Evolutionary conservation across 1,140 invertebrate genomes (phyloP).

Genomic region (Scaptomyza montana): DNA sequence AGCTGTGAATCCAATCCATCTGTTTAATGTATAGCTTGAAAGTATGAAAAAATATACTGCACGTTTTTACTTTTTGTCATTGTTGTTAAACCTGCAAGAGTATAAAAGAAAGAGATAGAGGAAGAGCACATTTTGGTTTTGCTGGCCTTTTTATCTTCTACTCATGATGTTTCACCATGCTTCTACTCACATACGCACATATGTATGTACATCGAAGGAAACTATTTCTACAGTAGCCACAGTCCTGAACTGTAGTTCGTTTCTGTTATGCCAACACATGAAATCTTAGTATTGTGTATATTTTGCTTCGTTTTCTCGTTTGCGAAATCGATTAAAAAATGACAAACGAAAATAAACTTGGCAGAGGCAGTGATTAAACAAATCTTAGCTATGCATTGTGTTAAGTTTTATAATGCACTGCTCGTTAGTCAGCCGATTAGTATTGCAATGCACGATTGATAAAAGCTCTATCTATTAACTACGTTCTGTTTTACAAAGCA

Average conservation of each 20-base stretch:
- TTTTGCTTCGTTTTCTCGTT: slow-evolving; percentile 15
- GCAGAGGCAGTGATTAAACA: no score
- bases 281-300: not conserved
- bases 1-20: not conserved
- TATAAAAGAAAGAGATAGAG: not conserved
- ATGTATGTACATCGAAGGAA: not conserved
- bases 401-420: no score
- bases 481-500: slow-evolving; percentile 33
- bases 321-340: no score
- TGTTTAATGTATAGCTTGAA: not conserved
- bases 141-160: slow-evolving; percentile 43
- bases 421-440: no score
- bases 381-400: no score
- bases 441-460: not conserved
- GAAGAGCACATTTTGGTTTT: slow-evolving; percentile 8
- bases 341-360: no score
- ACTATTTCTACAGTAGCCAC: not conserved
- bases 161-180: no score
- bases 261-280: no score
- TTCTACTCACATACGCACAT: slow-evolving; percentile 20
- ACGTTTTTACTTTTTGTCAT: slow-evolving; percentile 14
- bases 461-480: slow-evolving; percentile 11
- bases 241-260: no score
- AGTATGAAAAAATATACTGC: not conserved
- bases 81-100: slow-evolving; percentile 30